phyloP scores from a whole-genome alignment of 2,113 vertebrate species.

The Chaenocephalus aceratus region DNA sequence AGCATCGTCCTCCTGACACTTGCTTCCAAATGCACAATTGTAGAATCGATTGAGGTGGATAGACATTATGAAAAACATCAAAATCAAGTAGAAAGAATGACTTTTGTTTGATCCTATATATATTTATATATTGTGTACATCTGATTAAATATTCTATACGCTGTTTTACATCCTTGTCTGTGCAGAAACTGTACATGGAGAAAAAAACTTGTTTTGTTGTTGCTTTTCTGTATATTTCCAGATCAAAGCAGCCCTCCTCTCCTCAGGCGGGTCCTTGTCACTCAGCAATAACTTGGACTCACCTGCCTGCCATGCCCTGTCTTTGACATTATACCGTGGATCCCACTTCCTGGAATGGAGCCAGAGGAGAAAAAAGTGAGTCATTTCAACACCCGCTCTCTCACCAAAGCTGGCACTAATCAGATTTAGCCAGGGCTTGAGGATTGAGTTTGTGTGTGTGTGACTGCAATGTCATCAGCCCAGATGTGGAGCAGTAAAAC shows the following conservation, averaged over 20 bases:
- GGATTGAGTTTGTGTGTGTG: conserved; percentile 48
- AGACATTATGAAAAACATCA: background rate
- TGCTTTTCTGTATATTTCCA: conserved; percentile 18
- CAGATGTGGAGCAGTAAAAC: conserved; percentile 61
- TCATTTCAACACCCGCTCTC: conserved; percentile 30
- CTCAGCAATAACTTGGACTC: conserved; percentile 32
- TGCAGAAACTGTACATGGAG: background rate
- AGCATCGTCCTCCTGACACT: conserved; percentile 41
- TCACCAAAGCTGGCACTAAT: conserved; percentile 58
- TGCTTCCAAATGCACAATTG: conserved; percentile 11
- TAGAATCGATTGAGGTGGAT: conserved; percentile 1
- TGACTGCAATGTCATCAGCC: conserved; percentile 56
- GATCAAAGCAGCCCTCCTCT: conserved; percentile 35
- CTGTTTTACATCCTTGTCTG: background rate
- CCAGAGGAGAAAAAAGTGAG: conserved; percentile 41
- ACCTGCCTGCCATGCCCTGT: conserved; percentile 13
- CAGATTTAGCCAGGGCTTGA: conserved; percentile 55
- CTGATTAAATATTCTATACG: conserved; percentile 4
- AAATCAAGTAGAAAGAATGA: background rate
- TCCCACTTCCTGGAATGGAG: conserved; percentile 34
- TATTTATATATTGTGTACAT: background rate
- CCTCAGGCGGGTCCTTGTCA: conserved; percentile 12
- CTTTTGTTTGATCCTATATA: background rate
- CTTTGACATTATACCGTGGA: conserved; percentile 50
- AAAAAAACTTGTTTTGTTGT: background rate